Conservation (phyloP, 1,140 invertebrate genomes). For the Fragariocoptes setiger region DNA sequence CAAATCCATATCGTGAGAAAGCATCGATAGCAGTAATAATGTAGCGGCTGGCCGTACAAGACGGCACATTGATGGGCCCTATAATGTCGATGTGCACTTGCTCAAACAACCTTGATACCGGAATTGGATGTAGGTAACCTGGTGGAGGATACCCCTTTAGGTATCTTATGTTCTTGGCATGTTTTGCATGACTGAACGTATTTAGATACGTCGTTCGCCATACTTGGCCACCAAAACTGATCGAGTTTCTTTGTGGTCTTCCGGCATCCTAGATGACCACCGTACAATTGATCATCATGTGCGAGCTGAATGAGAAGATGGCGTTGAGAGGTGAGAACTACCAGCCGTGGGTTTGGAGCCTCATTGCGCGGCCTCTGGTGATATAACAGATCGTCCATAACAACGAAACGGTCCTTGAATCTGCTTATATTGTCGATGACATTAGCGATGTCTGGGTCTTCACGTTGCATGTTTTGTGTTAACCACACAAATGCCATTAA, state of each 20-base stretch:
- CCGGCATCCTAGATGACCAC: slow-evolving; percentile 9
- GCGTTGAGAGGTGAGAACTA: no score
- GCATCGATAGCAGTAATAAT: slow-evolving; percentile 13
- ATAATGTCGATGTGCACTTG: slow-evolving; percentile 14
- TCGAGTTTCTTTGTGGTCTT: slow-evolving; percentile 9
- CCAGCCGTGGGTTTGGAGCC: no score
- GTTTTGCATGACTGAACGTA: slow-evolving; percentile 9
- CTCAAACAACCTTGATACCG: slow-evolving; percentile 9
- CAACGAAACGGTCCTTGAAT: no score
- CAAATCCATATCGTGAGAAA: slow-evolving; percentile 14
- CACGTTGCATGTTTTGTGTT: no score
- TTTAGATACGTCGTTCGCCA: slow-evolving; percentile 4
- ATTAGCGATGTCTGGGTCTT: no score
- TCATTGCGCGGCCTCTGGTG: no score
- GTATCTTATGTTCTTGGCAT: slow-evolving; percentile 10
- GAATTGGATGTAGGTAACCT: slow-evolving; percentile 8
- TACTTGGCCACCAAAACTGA: slow-evolving; percentile 10
- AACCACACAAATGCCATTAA: no score
- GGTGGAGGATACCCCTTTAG: not conserved
- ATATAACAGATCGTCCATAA: no score
- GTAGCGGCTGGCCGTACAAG: slow-evolving; percentile 12
- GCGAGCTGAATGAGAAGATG: no score
- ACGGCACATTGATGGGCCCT: slow-evolving; percentile 12
- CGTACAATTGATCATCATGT: slow-evolving; percentile 10
- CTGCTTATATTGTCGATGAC: no score